Conservation (phyloP, 2,113 vertebrate genomes). For the Mustelus asterias region DNA sequence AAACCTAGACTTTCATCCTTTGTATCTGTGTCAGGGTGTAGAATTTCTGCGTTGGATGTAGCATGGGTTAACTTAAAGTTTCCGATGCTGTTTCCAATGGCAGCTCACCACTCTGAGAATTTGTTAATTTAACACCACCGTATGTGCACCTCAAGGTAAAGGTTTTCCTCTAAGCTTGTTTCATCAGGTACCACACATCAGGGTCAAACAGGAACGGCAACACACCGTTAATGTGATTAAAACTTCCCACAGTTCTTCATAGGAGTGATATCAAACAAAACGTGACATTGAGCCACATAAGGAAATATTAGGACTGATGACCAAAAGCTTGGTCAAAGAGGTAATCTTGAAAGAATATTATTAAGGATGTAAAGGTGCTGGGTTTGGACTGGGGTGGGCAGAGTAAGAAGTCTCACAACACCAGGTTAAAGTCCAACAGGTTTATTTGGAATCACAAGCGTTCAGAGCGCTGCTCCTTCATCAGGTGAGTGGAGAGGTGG, state of each 20-base stretch:
- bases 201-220: background rate
- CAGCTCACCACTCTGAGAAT: background rate
- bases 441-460: too few relatives aligned
- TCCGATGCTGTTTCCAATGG: background rate
- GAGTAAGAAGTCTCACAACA: too few relatives aligned
- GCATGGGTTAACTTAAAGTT: background rate
- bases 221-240: background rate
- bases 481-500: too few relatives aligned
- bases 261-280: background rate
- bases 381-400: too few relatives aligned
- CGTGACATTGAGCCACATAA: background rate
- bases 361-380: background rate
- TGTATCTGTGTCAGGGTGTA: background rate
- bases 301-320: background rate
- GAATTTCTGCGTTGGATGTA: background rate
- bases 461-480: too few relatives aligned
- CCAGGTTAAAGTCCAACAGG: too few relatives aligned
- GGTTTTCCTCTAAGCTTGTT: background rate
- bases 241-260: background rate
- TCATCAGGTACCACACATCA: background rate
- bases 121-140: background rate
- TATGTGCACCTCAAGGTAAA: background rate
- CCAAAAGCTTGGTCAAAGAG: background rate
- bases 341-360: background rate
- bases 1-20: background rate